Evolutionary conservation across 1,140 invertebrate genomes (phyloP).

Genomic region (Araneus ventricosus): DNA sequence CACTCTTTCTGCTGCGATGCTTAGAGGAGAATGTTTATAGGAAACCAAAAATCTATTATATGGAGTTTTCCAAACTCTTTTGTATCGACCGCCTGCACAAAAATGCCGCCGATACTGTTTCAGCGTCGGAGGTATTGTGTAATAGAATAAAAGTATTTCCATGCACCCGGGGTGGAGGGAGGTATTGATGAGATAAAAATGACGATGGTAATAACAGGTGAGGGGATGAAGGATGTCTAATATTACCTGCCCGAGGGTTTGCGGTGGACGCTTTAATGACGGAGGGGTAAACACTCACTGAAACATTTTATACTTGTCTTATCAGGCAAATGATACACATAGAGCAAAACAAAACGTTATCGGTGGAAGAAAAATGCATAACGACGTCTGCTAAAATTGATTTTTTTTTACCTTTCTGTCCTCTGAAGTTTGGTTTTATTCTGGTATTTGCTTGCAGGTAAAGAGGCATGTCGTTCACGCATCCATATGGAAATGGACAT

Average conservation of each 20-base stretch:
- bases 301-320: constrained; percentile 13
- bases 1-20: background rate
- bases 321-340: constrained; percentile 16
- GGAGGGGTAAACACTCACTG: constrained; percentile 2
- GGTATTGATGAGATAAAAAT: constrained; percentile 48
- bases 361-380: background rate
- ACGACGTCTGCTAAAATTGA: background rate
- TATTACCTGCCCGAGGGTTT: constrained; percentile 28
- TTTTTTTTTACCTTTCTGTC: background rate
- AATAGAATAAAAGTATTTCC: background rate
- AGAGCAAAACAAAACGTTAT: background rate
- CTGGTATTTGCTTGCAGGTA: background rate
- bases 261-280: constrained; percentile 1
- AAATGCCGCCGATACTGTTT: constrained; percentile 22
- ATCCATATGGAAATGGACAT: too few relatives aligned
- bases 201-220: constrained; percentile 52
- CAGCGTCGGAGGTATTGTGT: background rate
- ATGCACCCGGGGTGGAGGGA: background rate
- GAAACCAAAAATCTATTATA: constrained; percentile 20
- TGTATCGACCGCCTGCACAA: constrained; percentile 10
- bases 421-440: background rate
- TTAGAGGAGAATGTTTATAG: background rate
- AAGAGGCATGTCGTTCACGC: too few relatives aligned
- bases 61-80: background rate
- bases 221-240: constrained; percentile 31